These are phyloP conservation scores for Linnaemya vulpina DNA, from an alignment of 2,888 invertebrate genomes.

Conservation along the genomic window DNA sequence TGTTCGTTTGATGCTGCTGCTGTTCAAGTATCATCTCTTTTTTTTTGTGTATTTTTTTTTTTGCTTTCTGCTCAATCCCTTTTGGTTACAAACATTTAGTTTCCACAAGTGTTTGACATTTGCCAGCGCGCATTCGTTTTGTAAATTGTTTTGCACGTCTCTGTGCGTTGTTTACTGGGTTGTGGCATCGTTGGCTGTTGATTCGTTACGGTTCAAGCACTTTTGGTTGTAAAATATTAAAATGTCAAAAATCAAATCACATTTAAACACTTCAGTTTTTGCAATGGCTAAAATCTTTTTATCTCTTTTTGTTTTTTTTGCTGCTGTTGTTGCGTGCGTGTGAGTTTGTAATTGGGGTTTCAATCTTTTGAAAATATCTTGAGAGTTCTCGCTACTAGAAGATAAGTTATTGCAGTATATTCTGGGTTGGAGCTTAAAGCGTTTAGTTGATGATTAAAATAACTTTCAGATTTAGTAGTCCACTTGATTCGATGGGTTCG, in stretches of 20 bases:
- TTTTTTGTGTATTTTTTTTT: not conserved
- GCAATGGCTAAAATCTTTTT: not conserved
- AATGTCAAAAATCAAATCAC: slow-evolving; percentile 65
- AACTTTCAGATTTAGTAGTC: not conserved
- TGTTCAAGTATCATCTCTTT: not conserved
- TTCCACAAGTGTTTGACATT: slow-evolving; percentile 62
- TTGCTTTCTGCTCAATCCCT: slow-evolving; percentile 2
- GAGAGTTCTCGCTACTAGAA: slow-evolving; percentile 20
- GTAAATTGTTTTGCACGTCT: not conserved
- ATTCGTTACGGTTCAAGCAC: slow-evolving; percentile 69
- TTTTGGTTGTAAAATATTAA: slow-evolving; percentile 68
- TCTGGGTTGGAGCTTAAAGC: slow-evolving; percentile 16
- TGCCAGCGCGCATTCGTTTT: slow-evolving; percentile 32
- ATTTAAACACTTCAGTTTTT: slow-evolving; percentile 7
- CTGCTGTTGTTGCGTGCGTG: not conserved
- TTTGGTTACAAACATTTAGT: slow-evolving; percentile 42
- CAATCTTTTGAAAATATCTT: not conserved
- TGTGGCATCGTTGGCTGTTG: slow-evolving; percentile 44
- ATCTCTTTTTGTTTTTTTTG: not conserved
- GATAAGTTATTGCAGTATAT: slow-evolving; percentile 51
- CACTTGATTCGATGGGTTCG: not conserved
- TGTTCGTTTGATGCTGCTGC: not conserved
- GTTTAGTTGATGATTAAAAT: slow-evolving; percentile 29
- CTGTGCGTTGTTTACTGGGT: slow-evolving; percentile 32
- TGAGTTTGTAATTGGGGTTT: not conserved